Evolutionary conservation across 2,888 invertebrate species (phyloP), one percentile per base, ranked within the genome.

Genomic region (Drosophila diplacantha): DNA sequence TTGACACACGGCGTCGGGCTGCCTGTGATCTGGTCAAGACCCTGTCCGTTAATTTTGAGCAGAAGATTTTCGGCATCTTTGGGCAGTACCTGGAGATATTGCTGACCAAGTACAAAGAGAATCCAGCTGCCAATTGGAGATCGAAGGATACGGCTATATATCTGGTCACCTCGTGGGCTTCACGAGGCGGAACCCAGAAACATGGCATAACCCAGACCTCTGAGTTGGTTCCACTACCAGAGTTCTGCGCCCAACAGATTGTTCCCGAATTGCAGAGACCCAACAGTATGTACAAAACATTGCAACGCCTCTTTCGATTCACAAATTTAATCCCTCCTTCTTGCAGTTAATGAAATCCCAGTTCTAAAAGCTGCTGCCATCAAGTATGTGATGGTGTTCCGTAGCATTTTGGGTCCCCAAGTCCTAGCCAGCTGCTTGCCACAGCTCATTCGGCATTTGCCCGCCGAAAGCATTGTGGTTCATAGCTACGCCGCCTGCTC

Each of bases 21-120:
- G 98, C 99, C 44, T 98, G 98, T 89, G 99, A 99, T 90, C 91
- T 99, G 55, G 98, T 99, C 22, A 94, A 95, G 85, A 95, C 97
- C 0, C 90, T 99, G 3, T 95, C 96, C 22, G 91, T 93, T 75
- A 94, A 95, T 84, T 97, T 96, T 87, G 97, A 97, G 87, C 91
- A 92, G 44, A 93, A 94, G 86, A 96, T 97, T 85, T 95, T 96
- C 90, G 91, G 92, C 73, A 95, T 96, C 67, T 96, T 97, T 86
- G 94, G 95, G 0, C 93, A 94, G 80, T 97, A 96, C 85, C 92
- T 97, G 51, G 83, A 88, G 71, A 83, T 84, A 35, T 85, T 87
- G 22, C 86, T 96, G 57, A 89, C 90, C 49, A 94, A 94, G 85
- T 98, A 96, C 88, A 89, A 90, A 0, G 92, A 92, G 83, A 92